These are phyloP conservation scores for Marmota flaviventris DNA, from an alignment of 2,113 vertebrate species.

Conservation along the genomic window DNA sequence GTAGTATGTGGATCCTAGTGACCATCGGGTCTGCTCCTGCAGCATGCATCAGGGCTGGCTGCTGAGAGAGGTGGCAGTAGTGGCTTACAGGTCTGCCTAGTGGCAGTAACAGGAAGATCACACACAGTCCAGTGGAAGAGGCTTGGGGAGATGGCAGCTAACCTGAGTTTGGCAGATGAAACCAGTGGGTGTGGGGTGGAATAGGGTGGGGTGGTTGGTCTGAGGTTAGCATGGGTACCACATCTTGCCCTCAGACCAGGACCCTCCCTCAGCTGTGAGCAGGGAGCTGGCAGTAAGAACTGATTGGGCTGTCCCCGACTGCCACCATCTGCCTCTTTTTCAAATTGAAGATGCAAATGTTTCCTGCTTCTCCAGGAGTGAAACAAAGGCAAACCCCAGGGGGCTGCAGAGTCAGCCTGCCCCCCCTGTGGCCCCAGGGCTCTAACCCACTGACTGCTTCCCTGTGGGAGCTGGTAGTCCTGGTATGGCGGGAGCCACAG, in stretches of 20 bases:
- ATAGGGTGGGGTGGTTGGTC: not conserved
- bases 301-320: not conserved
- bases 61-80: not conserved
- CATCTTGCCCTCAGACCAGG: not conserved
- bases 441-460: not conserved
- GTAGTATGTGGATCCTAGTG: not conserved
- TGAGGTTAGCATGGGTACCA: not conserved
- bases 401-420: not conserved
- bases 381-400: not conserved
- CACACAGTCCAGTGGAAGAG: not conserved
- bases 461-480: not conserved
- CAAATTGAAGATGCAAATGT: not conserved
- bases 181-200: not conserved
- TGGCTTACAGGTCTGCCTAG: not conserved
- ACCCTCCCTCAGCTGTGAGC: not conserved
- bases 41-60: not conserved
- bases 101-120: not conserved
- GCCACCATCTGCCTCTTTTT: not conserved
- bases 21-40: not conserved
- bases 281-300: not conserved
- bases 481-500: not conserved
- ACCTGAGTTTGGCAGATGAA: not conserved
- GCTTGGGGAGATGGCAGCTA: not conserved
- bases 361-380: not conserved
- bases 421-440: not conserved